Conservation (phyloP, 2,113 vertebrate genomes). For the Myiozetetes cayanensis region DNA sequence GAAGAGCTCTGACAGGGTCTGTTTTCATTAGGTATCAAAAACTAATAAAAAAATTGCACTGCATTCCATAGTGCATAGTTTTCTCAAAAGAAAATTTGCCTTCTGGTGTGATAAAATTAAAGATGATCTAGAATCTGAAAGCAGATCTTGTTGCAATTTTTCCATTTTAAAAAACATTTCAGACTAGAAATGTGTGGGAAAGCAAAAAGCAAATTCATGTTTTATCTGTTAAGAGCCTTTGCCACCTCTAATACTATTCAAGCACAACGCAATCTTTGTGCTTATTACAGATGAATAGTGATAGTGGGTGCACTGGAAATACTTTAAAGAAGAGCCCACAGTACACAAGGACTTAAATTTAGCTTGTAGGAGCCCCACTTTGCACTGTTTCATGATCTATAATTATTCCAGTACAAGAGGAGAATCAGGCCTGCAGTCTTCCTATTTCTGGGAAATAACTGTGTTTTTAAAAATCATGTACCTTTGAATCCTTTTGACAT, state of each 20-base stretch:
- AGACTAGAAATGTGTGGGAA: neutral
- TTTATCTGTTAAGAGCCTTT: neutral
- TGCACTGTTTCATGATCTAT: neutral
- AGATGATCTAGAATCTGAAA: neutral
- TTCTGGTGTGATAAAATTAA: neutral
- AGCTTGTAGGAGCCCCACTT: neutral
- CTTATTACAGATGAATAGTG: neutral
- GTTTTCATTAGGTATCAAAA: neutral
- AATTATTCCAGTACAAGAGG: neutral
- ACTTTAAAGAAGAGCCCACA: neutral
- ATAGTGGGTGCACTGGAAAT: neutral
- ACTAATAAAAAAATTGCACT: neutral
- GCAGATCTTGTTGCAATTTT: neutral
- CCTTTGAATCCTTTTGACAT: neutral
- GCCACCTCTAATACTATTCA: neutral
- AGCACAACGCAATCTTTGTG: neutral
- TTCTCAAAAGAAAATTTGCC: neutral
- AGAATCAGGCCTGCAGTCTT: neutral
- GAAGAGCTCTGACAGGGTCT: neutral
- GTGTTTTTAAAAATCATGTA: neutral
- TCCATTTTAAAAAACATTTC: neutral
- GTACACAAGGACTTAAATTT: neutral
- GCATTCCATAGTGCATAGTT: neutral
- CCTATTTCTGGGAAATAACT: neutral
- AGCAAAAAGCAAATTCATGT: neutral